Evolutionary conservation across 92 coral and sea anemone species (phyloP), one percentile per base, ranked within the genome.

Genomic region (Epizoanthus fatuus): DNA sequence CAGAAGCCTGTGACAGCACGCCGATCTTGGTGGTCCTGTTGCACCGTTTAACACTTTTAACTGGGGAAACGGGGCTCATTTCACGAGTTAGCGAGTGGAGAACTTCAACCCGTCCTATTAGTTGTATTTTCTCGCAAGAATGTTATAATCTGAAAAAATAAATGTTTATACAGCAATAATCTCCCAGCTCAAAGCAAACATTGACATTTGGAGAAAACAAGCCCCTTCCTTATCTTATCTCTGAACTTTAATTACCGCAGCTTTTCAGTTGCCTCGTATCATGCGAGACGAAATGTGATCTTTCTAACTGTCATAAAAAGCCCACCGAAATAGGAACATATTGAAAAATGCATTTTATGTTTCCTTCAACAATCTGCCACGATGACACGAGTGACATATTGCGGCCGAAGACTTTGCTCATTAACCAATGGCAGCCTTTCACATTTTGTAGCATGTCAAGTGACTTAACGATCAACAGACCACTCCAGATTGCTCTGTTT

Each of bases 251-350:
- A 95, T 91, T 91, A 92, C 93, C 81, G 77, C 63, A 76, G 95
- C 81, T 90, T 69, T 87, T 87, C 88, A 86, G 86, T 84, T 92
- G 83, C 88, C 84, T 79, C 88, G 63, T 75, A 92, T 94, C 84
- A 80, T 76, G 55, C 91, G 85, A 92, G 98, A 92, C 98, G 98
- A 95, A 92, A 95, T 92, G 93, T 75, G 98, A 95, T 95, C 96
- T 81, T 44, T 63, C 63, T 94, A 95, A 95, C 90, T 95, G 87
- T 63, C 90, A 92, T 84, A 81, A 79, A 92, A 85, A 81, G 94
- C 93, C 79, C 86, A 81, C 92, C 85, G 84, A 79, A 60, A 77
- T 19, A 58, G 82, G 58, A 72, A 83, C 94, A 90, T 92, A 92
- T 92, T 89, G 98, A 89, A 86, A 69, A 58, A 17, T 83, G 84